Evolutionary conservation across 2,888 invertebrate species (phyloP), one percentile per base, ranked within the genome.

Genomic region (Lycaena phlaeas): DNA sequence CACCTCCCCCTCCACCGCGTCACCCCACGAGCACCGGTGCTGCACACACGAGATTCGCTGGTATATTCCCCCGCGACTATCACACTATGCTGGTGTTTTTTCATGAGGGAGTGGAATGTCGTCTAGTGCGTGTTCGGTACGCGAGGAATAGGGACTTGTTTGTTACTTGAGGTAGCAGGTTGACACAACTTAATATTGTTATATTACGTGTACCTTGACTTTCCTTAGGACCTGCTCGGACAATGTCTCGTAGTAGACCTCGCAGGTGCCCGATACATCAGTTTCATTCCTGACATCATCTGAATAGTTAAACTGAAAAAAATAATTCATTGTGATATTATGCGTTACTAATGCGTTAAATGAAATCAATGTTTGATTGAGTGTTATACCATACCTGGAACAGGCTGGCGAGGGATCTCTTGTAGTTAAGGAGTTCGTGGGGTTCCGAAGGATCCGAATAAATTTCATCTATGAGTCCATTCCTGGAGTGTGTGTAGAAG

Each of bases 341-440:
- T 3, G 14, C n/a, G 7, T 3, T 14, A 17, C 9, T n/a, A 38
- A 9, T 27, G 5, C 3, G 5, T 4, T 5, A 4, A 3, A 15
- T 5, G 22, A 18, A 10, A 10, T 18, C 10, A 7, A 2, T 11
- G 26, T 12, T 9, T 6, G 11, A 14, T 5, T n/a, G 17, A 18
- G 3, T 9, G n/a, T n/a, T n/a, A n/a, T n/a, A n/a, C n/a, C n/a
- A 17, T 64, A 93, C 90, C 79, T 94, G 95, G 49, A 97, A 90
- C 27, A 96, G 70, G 60, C 93, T 92, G 15, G 92, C 88, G n/a
- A 96, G 85, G n/a, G 94, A 93, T 55, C 92, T 92, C 67, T 95
- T 92, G 28, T 95, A 75, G 68, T 96, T 95, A 22, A 87, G 68
- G 30, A 93, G 68, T 0, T 92, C 90, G 0, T 87, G 64, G 43